phyloP scores from a whole-genome alignment of 2,797 vertebrate species.

The Tokudaia tokunoshimensis region DNA sequence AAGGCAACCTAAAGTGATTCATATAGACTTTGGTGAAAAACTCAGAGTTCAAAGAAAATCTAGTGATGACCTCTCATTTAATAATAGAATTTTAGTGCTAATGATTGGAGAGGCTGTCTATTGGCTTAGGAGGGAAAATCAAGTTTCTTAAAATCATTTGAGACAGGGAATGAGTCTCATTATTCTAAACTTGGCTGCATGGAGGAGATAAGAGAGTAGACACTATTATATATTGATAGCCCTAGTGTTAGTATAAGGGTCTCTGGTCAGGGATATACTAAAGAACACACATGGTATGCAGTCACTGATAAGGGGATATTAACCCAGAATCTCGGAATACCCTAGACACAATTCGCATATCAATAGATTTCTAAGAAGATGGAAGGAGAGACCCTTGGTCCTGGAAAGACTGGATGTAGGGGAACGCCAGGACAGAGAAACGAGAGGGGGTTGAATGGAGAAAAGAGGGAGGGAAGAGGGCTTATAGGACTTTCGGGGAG shows the following conservation, averaged over 20 bases:
- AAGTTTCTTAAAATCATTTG: neutral
- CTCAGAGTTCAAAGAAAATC: neutral
- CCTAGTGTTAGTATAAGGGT: neutral
- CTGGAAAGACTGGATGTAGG: too few relatives aligned
- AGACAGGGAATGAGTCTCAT: neutral
- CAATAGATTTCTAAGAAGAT: too few relatives aligned
- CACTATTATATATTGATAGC: neutral
- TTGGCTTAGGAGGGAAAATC: neutral
- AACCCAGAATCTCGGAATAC: too few relatives aligned
- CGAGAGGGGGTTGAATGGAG: too few relatives aligned
- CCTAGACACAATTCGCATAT: too few relatives aligned
- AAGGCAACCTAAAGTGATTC: neutral
- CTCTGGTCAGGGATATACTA: neutral
- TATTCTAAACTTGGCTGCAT: neutral
- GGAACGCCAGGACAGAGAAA: too few relatives aligned
- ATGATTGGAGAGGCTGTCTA: neutral
- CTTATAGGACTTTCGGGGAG: too few relatives aligned
- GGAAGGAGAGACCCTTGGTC: too few relatives aligned
- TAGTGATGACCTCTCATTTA: neutral
- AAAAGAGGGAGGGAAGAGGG: too few relatives aligned
- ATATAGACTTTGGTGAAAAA: neutral
- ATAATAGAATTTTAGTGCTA: neutral
- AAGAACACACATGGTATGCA: too few relatives aligned
- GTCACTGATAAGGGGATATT: too few relatives aligned
- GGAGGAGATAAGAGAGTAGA: neutral